phyloP scores from a whole-genome alignment of 2,888 invertebrate genomes.

The Diogma glabrata region DNA sequence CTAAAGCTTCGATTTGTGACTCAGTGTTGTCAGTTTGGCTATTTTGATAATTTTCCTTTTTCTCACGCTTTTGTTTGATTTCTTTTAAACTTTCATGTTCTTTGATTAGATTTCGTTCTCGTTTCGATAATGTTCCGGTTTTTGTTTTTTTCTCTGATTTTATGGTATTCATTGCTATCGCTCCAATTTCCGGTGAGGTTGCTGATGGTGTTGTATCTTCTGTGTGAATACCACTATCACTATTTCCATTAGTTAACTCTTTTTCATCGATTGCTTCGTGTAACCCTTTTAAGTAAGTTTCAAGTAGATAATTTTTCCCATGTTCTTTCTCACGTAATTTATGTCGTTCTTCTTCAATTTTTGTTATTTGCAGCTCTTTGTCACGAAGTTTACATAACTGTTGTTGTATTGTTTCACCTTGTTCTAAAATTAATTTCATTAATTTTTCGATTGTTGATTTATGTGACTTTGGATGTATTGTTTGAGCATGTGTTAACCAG shows the following conservation, averaged over 20 bases:
- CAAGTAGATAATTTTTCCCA: constrained; percentile 67
- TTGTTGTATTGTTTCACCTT: constrained; percentile 44
- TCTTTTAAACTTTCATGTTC: constrained; percentile 45
- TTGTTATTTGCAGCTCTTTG: constrained; percentile 66
- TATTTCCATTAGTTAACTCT: constrained; percentile 39
- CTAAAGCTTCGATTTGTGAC: constrained; percentile 58
- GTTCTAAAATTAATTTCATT: constrained; percentile 44
- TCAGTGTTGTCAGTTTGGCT: constrained; percentile 39
- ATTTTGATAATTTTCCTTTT: constrained; percentile 11
- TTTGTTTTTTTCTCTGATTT: constrained; percentile 9
- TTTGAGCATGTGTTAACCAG: constrained; percentile 28
- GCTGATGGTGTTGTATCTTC: constrained; percentile 45
- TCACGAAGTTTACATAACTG: constrained; percentile 41
- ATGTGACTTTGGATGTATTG: constrained; percentile 31
- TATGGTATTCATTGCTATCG: constrained; percentile 12
- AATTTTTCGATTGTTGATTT: constrained; percentile 38
- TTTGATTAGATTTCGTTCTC: constrained; percentile 42
- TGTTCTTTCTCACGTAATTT: constrained; percentile 58
- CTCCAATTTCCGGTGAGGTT: constrained; percentile 31
- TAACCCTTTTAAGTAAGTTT: constrained; percentile 57
- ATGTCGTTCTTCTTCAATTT: constrained; percentile 67
- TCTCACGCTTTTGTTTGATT: constrained; percentile 15
- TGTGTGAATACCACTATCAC: constrained; percentile 57
- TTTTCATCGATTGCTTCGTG: constrained; percentile 37
- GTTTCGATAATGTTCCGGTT: constrained; percentile 31